phyloP scores from a whole-genome alignment of 2,888 invertebrate species.

The Drosophila macrospina region DNA sequence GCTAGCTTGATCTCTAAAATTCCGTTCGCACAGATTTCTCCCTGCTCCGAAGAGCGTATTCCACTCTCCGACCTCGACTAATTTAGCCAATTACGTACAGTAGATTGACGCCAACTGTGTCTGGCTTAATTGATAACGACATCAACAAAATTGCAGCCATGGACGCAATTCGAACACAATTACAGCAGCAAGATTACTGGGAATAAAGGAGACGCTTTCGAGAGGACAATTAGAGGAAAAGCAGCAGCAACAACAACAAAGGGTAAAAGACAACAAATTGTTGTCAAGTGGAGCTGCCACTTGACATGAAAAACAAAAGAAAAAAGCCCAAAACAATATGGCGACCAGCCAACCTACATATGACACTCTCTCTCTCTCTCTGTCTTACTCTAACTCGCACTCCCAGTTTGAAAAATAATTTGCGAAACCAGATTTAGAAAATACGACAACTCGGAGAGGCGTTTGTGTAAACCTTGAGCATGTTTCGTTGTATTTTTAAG shows the following conservation, averaged over 20 bases:
- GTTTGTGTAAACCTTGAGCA: conserved; percentile 57
- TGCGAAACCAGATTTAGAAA: conserved; percentile 56
- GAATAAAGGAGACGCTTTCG: too few species aligned
- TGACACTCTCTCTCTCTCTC: conserved; percentile 3
- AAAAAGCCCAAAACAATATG: conserved; percentile 77
- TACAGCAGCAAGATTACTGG: conserved; percentile 13
- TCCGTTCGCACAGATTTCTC: conserved; percentile 11
- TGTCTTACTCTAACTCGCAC: neutral
- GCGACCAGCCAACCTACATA: conserved; percentile 43
- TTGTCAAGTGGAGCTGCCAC: conserved; percentile 39
- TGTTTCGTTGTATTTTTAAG: conserved; percentile 70
- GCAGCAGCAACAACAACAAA: conserved; percentile 17
- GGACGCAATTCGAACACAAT: conserved; percentile 34
- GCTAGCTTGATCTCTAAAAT: too few species aligned
- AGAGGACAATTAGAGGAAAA: conserved; percentile 37
- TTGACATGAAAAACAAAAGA: conserved; percentile 67
- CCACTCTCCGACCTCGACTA: neutral
- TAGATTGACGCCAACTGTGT: conserved; percentile 71
- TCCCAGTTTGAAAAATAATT: too few species aligned
- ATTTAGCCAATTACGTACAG: conserved; percentile 51
- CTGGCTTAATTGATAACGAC: conserved; percentile 74
- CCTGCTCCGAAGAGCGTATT: neutral
- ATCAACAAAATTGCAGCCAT: conserved; percentile 68
- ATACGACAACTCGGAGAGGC: conserved; percentile 20
- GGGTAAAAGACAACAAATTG: conserved; percentile 20